Conservation (phyloP, 64 coral and sea anemone genomes). For the Montipora foliosa region DNA sequence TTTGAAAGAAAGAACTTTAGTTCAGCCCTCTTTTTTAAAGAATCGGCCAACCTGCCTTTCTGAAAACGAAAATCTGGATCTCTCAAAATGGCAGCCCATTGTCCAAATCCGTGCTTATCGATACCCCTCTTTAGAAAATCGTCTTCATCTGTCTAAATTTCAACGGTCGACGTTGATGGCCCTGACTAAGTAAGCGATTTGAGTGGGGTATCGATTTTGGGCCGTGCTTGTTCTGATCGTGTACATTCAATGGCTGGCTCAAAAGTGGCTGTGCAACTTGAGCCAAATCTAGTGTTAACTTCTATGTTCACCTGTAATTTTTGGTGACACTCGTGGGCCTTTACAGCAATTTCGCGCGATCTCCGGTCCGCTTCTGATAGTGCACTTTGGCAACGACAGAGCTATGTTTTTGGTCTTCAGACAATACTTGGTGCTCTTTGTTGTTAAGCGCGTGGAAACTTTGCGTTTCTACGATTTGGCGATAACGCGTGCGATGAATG, state of each 20-base stretch:
- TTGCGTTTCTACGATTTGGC: conserved; percentile 26
- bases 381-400: conserved; percentile 52
- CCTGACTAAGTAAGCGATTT: neutral
- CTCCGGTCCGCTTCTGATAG: conserved; percentile 55
- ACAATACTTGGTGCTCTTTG: conserved; percentile 39
- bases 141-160: conserved; percentile 48
- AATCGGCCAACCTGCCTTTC: conserved; percentile 47
- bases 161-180: neutral
- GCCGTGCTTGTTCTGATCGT: neutral
- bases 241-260: neutral
- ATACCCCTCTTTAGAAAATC: conserved; percentile 26
- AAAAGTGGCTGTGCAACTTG: neutral
- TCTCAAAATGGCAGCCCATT: conserved; percentile 44
- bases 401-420: conserved; percentile 77
- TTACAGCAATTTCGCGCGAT: conserved; percentile 54
- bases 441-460: neutral
- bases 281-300: neutral
- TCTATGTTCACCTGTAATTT: conserved; percentile 51
- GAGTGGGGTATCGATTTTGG: neutral
- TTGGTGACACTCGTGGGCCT: conserved; percentile 28
- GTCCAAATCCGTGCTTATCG: conserved; percentile 49
- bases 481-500: conserved; percentile 64
- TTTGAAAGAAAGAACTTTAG: neutral
- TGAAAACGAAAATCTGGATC: conserved; percentile 22
- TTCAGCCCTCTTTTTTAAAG: neutral